A percentile compares a stretch with the other conserved stretches of the same genome.
phyloP scores from a whole-genome alignment of 2,797 vertebrate species.

The Sebastes flavidus region DNA sequence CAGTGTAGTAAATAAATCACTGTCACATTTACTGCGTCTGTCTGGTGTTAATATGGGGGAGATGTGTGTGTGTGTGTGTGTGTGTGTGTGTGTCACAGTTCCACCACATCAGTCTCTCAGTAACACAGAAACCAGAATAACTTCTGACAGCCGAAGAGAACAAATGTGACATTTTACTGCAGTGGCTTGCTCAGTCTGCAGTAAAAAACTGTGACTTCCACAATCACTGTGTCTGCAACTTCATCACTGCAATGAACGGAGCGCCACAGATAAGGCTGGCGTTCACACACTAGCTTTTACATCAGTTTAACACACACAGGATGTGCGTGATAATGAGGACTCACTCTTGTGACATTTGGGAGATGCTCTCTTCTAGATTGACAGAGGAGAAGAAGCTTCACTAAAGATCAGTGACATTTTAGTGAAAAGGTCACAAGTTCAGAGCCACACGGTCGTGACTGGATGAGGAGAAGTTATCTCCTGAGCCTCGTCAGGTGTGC shows the following conservation, averaged over 20 bases:
- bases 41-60: background rate
- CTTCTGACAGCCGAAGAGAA: background rate
- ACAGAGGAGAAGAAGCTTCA: background rate
- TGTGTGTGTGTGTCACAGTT: slow-evolving; percentile 1
- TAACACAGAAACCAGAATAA: background rate
- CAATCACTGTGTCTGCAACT: background rate
- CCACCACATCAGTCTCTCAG: background rate
- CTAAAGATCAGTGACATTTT: background rate
- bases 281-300: no score
- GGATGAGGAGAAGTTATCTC: background rate
- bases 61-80: background rate
- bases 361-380: background rate
- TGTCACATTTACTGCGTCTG: background rate
- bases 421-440: background rate
- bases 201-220: background rate
- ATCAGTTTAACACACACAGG: background rate
- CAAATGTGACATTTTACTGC: background rate
- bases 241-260: background rate
- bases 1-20: slow-evolving; percentile 3
- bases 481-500: background rate
- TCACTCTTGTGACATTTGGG: slow-evolving; percentile 2
- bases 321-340: background rate
- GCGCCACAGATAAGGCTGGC: background rate
- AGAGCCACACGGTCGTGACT: background rate
- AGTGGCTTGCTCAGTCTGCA: background rate